Evolutionary conservation across 2,888 invertebrate genomes (phyloP), one percentile per base, ranked within the genome.

Genomic region (Brachypalpus laphriformis): DNA sequence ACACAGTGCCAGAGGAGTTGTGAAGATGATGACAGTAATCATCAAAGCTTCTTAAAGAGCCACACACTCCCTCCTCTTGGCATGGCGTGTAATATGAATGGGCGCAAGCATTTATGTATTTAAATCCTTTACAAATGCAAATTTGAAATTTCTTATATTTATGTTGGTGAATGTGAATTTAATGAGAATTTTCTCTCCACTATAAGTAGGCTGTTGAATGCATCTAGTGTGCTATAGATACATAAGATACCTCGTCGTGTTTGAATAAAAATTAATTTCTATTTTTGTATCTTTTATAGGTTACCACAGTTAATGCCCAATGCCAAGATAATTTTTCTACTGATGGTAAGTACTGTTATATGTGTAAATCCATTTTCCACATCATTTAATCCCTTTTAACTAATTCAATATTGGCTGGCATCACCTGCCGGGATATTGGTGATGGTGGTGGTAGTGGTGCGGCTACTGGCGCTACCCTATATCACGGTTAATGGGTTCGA

Each of bases 231-330:
- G 47, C 31, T 47, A 1, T 20, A 65, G 65, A 51, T 61, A 18
- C 61, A 28, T 16, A 16, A 25, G 42, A 25, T 20, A 49, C 4
- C 16, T 25, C 1, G 14, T 34, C 18, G 34, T 25, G 14, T 8
- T 45, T 28, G 31, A 14, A 25, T 51, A n/a, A 11, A 57, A 34
- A 34, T 16, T 56, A 34, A 40, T n/a, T 40, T 18, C 37, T 16
- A 47, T 11, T 57, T n/a, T 37, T 71, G 61, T 25, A 25, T 75
- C 56, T 87, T 54, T 89, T 91, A 57, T 94, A 96, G 96, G 96
- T 95, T 96, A 96, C 95, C 95, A 95, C 95, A 95, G 95, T 95
- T 96, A 95, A 95, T 95, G 95, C 95, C 95, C 95, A 95, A 95
- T 95, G 96, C 95, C 94, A 95, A 95, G 95, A 95, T 95, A 95